Base-by-base conservation (phyloP, 2,797 vertebrate species). In the Arrhamphus sclerolepis region DNA sequence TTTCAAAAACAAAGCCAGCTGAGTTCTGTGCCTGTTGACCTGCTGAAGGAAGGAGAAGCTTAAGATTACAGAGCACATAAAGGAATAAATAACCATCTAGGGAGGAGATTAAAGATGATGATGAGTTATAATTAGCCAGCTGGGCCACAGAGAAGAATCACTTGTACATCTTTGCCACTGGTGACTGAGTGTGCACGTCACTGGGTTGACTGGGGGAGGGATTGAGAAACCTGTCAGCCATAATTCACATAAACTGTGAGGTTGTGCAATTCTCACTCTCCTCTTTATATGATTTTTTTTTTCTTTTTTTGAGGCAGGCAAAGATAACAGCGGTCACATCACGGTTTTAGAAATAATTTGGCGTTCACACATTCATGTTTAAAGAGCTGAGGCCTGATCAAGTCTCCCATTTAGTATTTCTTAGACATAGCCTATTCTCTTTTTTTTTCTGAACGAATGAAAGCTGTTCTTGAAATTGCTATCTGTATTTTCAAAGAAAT, bases 101-200 rank as follows among this genome's bases (percentile, higher is more conserved):
- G 46, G 40, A 70, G 75, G 82, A 84, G 83, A 91, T 85, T 86
- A 85, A 88, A 87, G 75, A 68, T 78, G 74, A 89, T 83, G 81
- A 84, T 77, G 87, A 80, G 83, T 85, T 90, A 90, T 88, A 90
- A 92, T 92, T 90, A 91, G 86, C 80, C 13, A 13, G 24, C 60
- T 74, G 68, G 72, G 87, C 83, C 65, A 82, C 68, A 80, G 87
- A 66, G 48, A 80, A 78, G 75, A 73, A 82, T 90, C 34, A 38
- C 34, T 38, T 38, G 34, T 38, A 88, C 78, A 86, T 90, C 86
- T 91, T 79, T 91, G 86, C 83, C 87, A 90, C 70, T 48, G 56
- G 72, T 91, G 89, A 91, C 89, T 41, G 67, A 91, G 75, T 82
- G 72, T 66, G 75, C 53, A 83, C 84, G 83, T 89, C 88, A 78